A percentile compares a stretch with the other conserved stretches of the same genome.
phyloP scores from a whole-genome alignment of 2,113 vertebrate species.

The Mobula birostris region DNA sequence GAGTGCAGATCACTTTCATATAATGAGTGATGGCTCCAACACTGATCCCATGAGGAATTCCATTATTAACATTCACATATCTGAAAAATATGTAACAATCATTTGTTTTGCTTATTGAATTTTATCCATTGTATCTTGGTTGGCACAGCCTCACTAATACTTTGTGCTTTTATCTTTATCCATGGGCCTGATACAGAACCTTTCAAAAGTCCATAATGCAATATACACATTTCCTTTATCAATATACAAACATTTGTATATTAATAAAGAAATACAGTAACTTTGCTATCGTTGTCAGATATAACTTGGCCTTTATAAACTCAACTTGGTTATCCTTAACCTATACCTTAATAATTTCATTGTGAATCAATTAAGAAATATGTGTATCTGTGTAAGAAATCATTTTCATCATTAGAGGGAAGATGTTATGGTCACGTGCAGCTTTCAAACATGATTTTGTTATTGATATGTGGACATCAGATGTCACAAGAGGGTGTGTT shows the following conservation, averaged over 20 bases:
- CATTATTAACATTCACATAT: neutral
- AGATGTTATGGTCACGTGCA: neutral
- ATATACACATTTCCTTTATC: neutral
- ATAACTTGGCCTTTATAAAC: neutral
- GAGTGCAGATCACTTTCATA: neutral
- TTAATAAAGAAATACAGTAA: neutral
- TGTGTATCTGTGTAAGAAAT: neutral
- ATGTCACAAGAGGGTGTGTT: neutral
- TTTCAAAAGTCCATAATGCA: neutral
- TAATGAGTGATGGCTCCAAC: neutral
- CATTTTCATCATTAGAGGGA: neutral
- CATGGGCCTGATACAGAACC: neutral
- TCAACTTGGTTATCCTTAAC: neutral
- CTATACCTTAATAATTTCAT: no score
- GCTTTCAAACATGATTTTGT: neutral
- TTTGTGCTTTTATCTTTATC: neutral
- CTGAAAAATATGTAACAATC: neutral
- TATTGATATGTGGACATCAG: neutral
- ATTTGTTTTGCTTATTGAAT: neutral
- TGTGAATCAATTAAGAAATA: neutral
- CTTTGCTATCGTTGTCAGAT: neutral
- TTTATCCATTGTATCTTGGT: neutral
- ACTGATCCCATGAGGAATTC: neutral
- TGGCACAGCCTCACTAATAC: neutral
- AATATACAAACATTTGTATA: neutral